phyloP scores from a whole-genome alignment of 2,113 vertebrate genomes.

The Otus sunia region DNA sequence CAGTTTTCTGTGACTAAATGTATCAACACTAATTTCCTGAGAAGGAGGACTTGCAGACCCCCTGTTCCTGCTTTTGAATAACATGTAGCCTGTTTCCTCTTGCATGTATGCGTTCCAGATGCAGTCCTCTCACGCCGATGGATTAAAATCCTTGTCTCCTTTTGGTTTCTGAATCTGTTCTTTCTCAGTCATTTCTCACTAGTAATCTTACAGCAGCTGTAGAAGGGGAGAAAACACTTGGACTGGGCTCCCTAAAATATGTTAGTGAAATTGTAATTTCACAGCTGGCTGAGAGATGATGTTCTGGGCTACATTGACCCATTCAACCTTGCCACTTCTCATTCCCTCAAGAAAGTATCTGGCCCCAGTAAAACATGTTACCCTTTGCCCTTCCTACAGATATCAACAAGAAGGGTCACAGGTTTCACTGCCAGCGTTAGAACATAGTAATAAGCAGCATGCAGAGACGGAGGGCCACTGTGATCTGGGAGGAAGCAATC shows the following conservation, averaged over 20 bases:
- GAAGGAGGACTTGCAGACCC: background rate
- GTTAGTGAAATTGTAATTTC: background rate
- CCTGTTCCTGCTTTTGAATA: background rate
- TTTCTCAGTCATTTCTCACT: background rate
- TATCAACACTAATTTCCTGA: background rate
- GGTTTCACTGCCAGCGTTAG: background rate
- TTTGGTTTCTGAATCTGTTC: background rate
- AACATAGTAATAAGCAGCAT: accelerated
- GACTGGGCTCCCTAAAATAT: background rate
- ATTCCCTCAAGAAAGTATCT: background rate
- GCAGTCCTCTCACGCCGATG: background rate
- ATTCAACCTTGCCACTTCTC: background rate
- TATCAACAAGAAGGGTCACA: background rate
- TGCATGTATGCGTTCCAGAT: background rate
- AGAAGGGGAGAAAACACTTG: background rate
- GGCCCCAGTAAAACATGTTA: background rate
- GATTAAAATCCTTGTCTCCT: background rate
- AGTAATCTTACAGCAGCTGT: background rate
- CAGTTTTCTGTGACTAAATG: background rate
- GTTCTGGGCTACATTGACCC: background rate
- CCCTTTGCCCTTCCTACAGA: background rate
- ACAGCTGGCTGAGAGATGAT: background rate
- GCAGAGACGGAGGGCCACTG: background rate
- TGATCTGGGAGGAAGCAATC: background rate
- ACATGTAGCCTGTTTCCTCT: background rate